Evolutionary conservation across 2,797 vertebrate species (phyloP).

Genomic region (Sphenodon punctatus): DNA sequence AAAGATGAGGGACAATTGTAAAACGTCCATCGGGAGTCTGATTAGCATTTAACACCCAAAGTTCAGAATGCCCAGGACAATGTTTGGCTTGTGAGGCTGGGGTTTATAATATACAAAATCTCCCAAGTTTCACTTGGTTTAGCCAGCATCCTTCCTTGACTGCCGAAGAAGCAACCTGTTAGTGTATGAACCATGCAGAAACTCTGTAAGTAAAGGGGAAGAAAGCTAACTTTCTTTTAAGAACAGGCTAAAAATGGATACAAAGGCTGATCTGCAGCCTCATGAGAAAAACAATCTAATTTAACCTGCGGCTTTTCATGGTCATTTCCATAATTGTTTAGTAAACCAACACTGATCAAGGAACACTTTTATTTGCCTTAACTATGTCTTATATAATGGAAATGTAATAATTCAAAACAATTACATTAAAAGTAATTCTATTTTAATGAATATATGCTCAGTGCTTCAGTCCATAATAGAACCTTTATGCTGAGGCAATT

Average conservation of each 20-base stretch:
- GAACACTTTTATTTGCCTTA: constrained; percentile 54
- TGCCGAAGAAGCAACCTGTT: not conserved
- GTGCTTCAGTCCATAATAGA: constrained; percentile 23
- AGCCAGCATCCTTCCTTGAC: no score
- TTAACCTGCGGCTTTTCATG: not conserved
- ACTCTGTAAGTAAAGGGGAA: not conserved
- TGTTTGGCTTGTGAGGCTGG: not conserved
- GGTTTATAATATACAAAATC: no score
- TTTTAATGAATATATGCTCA: constrained; percentile 56
- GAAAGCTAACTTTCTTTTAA: not conserved
- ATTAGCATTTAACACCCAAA: no score
- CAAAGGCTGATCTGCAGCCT: not conserved
- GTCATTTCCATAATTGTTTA: constrained; percentile 36
- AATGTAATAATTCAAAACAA: constrained; percentile 44
- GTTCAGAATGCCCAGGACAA: no score
- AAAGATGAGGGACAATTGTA: constrained; percentile 4
- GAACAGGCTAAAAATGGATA: not conserved
- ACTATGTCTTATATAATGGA: constrained; percentile 46
- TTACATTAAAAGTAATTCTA: constrained; percentile 59
- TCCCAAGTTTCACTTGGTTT: no score
- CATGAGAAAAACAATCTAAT: not conserved
- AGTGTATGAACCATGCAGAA: not conserved
- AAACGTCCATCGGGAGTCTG: not conserved
- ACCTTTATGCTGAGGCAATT: constrained; percentile 36
- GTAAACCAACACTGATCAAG: constrained; percentile 47